Percentiles rank a stretch among this genome's conserved stretches.
These are phyloP conservation scores for Zeuzera pyrina DNA, from an alignment of 2,888 invertebrate species.

Conservation along the genomic window DNA sequence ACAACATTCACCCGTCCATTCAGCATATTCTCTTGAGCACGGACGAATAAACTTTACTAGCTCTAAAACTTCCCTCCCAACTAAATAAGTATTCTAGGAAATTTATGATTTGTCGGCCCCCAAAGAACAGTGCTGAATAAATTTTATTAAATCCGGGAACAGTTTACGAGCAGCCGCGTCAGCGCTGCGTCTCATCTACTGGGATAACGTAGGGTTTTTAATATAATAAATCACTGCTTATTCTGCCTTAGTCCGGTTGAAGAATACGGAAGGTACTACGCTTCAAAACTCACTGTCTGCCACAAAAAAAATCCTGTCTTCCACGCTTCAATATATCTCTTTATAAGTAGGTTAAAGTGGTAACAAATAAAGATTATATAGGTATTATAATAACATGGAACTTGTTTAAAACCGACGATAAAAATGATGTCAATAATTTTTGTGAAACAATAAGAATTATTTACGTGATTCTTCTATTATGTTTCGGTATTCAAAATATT, in stretches of 20 bases:
- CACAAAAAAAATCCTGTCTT: no score
- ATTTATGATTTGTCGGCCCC: conserved; percentile 68
- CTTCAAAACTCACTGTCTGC: no score
- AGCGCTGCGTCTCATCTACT: conserved; percentile 41
- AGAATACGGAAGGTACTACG: background rate
- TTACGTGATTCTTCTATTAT: no score
- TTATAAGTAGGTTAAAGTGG: no score
- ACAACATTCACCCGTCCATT: conserved; percentile 11
- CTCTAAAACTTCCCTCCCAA: conserved; percentile 57
- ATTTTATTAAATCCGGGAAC: conserved; percentile 66
- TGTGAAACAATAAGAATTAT: no score
- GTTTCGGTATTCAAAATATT: no score
- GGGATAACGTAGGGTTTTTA: conserved; percentile 45
- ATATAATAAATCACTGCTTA: conserved; percentile 52
- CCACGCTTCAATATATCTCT: no score
- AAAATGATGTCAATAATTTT: no score
- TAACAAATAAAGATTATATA: no score
- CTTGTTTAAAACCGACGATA: no score
- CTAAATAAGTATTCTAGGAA: conserved; percentile 64
- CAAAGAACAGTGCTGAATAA: conserved; percentile 59
- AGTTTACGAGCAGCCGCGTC: conserved; percentile 61
- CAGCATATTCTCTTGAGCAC: conserved; percentile 27
- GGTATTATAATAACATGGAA: no score
- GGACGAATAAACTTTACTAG: conserved; percentile 59
- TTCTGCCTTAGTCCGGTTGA: conserved; percentile 21